A percentile compares a stretch with the other conserved stretches of the same genome.
Evolutionary conservation across 2,797 vertebrate genomes (phyloP).

Genomic region (Heliangelus exortis): DNA sequence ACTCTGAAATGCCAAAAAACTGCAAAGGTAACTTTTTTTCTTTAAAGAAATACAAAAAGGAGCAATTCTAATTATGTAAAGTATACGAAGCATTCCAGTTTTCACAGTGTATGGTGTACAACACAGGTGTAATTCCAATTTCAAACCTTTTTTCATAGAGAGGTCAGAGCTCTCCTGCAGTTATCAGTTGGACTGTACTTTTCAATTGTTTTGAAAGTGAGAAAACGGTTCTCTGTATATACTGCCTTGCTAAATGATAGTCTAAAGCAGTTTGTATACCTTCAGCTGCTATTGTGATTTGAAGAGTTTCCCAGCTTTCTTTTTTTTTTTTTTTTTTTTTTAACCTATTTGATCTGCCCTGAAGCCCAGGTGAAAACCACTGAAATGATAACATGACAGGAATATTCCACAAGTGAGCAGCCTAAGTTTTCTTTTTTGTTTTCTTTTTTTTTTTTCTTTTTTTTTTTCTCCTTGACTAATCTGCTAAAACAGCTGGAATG

Average conservation of each 20-base stretch:
- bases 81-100: not conserved
- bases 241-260: not conserved
- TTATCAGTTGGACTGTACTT: not conserved
- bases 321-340: no score
- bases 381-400: not conserved
- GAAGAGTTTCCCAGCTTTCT: not conserved
- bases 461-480: not conserved
- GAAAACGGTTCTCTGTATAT: not conserved
- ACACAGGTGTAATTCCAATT: not conserved
- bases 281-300: not conserved
- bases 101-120: not conserved
- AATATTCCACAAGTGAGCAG: not conserved
- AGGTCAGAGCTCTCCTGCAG: not conserved
- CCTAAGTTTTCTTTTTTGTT: not conserved
- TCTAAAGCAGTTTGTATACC: not conserved
- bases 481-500: conserved; percentile 24
- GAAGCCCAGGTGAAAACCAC: not conserved
- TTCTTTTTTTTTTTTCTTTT: not conserved
- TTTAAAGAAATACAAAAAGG: not conserved
- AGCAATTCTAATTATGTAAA: not conserved
- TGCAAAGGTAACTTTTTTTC: not conserved
- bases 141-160: not conserved
- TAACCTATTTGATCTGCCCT: not conserved
- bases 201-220: not conserved
- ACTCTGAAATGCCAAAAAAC: not conserved